phyloP scores from a whole-genome alignment of 2,888 invertebrate species.

The Meghimatium bilineatum region DNA sequence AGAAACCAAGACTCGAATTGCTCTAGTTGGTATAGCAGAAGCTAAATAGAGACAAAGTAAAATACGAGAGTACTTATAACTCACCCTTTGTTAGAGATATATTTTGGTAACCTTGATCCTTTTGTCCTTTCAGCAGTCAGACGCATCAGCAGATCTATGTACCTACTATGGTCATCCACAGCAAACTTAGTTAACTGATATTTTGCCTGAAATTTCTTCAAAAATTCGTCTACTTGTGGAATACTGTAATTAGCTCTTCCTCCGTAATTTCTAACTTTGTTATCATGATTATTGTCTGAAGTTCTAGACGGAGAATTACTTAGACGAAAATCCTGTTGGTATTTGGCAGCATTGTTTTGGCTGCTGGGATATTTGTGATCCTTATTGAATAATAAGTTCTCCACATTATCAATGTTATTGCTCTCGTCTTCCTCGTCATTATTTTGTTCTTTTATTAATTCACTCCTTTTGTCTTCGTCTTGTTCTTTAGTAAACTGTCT shows the following conservation, averaged over 20 bases:
- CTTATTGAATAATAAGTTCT: not conserved
- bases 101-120: conserved; percentile 25
- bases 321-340: not conserved
- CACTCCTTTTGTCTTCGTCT: not conserved
- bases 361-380: not conserved
- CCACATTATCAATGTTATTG: not conserved
- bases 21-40: too few relatives aligned
- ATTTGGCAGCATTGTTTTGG: not conserved
- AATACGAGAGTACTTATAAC: too few relatives aligned
- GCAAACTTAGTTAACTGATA: conserved; percentile 18
- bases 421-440: not conserved
- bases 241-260: conserved; percentile 39
- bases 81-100: conserved; percentile 35
- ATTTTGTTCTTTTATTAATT: not conserved
- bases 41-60: too few relatives aligned
- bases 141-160: not conserved
- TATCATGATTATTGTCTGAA: not conserved
- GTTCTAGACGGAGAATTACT: not conserved
- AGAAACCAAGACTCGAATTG: too few relatives aligned
- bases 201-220: conserved; percentile 15
- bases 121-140: not conserved
- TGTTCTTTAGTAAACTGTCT: not conserved
- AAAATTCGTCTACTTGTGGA: conserved; percentile 40
- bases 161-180: not conserved
- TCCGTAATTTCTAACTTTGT: not conserved